Conservation (phyloP, 1,140 invertebrate genomes). For the Pseudachorutes palmiensis region DNA sequence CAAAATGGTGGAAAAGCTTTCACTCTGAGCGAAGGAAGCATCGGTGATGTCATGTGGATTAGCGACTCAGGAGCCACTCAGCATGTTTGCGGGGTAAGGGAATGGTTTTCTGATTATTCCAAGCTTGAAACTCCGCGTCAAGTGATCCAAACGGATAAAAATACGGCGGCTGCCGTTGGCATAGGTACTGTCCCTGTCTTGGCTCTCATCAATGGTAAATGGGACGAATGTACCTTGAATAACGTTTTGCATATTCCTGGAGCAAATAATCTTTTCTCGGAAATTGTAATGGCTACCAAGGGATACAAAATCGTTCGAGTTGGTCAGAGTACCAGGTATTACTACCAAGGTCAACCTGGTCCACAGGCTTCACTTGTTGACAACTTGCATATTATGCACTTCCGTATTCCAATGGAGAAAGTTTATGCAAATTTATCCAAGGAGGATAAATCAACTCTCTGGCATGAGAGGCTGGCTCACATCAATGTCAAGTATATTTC, state of each 20-base stretch:
- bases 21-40: background rate
- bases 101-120: slow-evolving; percentile 20
- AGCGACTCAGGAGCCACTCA: slow-evolving; percentile 23
- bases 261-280: slow-evolving; percentile 20
- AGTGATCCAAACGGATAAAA: slow-evolving; percentile 18
- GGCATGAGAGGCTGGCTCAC: slow-evolving; percentile 17
- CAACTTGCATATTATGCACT: slow-evolving; percentile 7
- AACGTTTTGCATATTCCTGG: slow-evolving; percentile 23
- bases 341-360: background rate
- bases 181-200: slow-evolving; percentile 13
- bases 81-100: slow-evolving; percentile 15
- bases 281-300: slow-evolving; percentile 10
- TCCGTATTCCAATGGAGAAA: background rate
- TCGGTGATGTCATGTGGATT: slow-evolving; percentile 1
- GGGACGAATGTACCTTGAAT: slow-evolving; percentile 5
- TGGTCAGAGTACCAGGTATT: background rate
- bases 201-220: slow-evolving; percentile 12
- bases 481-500: slow-evolving; percentile 12
- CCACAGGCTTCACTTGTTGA: background rate
- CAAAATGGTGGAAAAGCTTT: background rate
- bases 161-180: slow-evolving; percentile 2
- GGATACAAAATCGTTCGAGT: slow-evolving; percentile 15
- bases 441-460: background rate
- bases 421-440: background rate
- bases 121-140: background rate